Base-by-base conservation (phyloP, 2,797 vertebrate genomes). In the Brachymystax lenok region DNA sequence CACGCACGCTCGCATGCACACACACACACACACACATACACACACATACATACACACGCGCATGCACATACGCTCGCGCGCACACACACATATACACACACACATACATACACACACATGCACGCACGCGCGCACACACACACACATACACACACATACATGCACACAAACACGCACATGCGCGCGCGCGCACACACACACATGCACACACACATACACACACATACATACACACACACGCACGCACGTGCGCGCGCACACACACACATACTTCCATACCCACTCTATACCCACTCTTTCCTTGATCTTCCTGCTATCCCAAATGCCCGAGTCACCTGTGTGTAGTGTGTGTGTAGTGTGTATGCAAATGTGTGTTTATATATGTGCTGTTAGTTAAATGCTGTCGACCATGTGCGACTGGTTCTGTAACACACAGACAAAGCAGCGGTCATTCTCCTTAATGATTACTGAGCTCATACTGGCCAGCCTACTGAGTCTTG, bases 261-360 rank as follows among this genome's bases (percentile, higher is more conserved):
- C 71, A 73, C 51, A 73, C 51, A 72, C 71, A 72, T 50, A 73
- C 71, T 54, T 46, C 54, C 71, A 73, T 24, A 73, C 24, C 3
- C 24, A 73, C 3, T 59, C n/a, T 59, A 59, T 5, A 35, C 27
- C 28, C 19, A 63, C 12, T 64, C 59, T 50, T 10, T 61, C 10
- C 3, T 24, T 10, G 3, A 21, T 21, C n/a, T 59, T 19, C 10
- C 21, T 27, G 8, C 21, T 19, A 12, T 63, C 59, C 10, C 21
- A 24, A 63, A 13, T 63, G 56, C 56, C 56, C n/a, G 52, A 56
- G 14, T 19, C 16, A 56, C 5, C 19, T 21, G 52, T 54, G 52
- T 54, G 52, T 54, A 54, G 5, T 3, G 16, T 54, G 52, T 51
- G 50, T 54, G 52, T 54, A 17, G 52, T 54, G 52, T 56, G 52